phyloP scores from a whole-genome alignment of 2,888 invertebrate species.

The Sesia bembeciformis region DNA sequence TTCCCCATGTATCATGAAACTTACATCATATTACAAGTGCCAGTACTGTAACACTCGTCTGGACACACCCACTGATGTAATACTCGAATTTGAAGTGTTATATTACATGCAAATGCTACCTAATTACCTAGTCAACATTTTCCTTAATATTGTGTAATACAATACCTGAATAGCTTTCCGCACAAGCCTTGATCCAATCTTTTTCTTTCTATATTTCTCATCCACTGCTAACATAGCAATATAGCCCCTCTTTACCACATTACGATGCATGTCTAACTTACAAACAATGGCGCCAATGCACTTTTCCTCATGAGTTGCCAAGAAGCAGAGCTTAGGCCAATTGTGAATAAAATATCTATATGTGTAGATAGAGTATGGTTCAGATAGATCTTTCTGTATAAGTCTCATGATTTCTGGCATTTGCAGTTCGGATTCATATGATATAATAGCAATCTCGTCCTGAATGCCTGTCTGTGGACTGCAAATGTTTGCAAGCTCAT shows the following conservation, averaged over 20 bases:
- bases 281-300: constrained; percentile 99
- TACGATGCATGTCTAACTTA: constrained; percentile 94
- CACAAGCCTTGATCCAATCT: constrained; percentile 91
- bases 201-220: constrained; percentile 92
- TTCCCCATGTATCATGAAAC: too few species aligned
- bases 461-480: constrained; percentile 15
- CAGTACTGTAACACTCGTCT: too few species aligned
- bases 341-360: constrained; percentile 99
- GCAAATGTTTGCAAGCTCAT: background rate
- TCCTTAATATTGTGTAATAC: too few species aligned
- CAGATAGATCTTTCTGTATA: constrained; percentile 98
- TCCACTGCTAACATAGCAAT: constrained; percentile 99
- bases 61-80: background rate
- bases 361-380: constrained; percentile 99
- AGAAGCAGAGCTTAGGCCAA: constrained; percentile 99
- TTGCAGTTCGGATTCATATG: constrained; percentile 95
- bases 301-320: constrained; percentile 90
- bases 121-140: constrained; percentile 2
- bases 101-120: background rate
- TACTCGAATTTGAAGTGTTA: background rate
- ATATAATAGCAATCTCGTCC: constrained; percentile 57
- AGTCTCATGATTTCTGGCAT: constrained; percentile 99
- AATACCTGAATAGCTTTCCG: constrained; percentile 82
- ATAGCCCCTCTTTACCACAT: constrained; percentile 94
- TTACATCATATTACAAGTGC: too few species aligned